A percentile compares a stretch with the other conserved stretches of the same genome.
These are phyloP conservation scores for Caenorhabditis sp. DNA, from an alignment of 2,888 invertebrate genomes.

Conservation along the genomic window DNA sequence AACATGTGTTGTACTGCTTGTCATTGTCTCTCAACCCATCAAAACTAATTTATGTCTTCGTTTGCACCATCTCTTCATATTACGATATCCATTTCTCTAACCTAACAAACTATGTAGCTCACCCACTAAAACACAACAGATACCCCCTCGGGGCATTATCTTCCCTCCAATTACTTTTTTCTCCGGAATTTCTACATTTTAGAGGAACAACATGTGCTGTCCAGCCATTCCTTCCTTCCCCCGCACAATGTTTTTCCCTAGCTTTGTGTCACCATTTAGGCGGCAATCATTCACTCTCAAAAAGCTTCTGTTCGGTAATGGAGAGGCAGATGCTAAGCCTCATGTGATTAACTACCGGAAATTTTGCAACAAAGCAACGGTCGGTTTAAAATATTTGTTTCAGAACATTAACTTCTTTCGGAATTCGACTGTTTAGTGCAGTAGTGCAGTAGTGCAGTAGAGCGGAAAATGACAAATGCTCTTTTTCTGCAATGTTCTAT, in stretches of 20 bases:
- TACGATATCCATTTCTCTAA: constrained; percentile 32
- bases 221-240: constrained; percentile 12
- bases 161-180: constrained; percentile 32
- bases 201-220: constrained; percentile 37
- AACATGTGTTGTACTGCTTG: constrained; percentile 23
- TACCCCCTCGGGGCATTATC: constrained; percentile 50
- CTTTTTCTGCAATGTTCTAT: too few relatives aligned
- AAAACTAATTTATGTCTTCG: constrained; percentile 33
- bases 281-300: neutral
- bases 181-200: constrained; percentile 22
- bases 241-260: constrained; percentile 4
- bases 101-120: constrained; percentile 11
- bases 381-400: neutral
- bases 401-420: neutral
- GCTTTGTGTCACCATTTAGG: neutral
- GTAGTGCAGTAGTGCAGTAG: too few relatives aligned
- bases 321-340: neutral
- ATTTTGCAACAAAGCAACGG: neutral
- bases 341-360: neutral
- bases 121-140: constrained; percentile 15
- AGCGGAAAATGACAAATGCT: too few relatives aligned
- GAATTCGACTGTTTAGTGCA: too few relatives aligned
- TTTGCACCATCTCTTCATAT: constrained; percentile 28
- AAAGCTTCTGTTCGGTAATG: neutral
- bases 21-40: constrained; percentile 17